Conservation (phyloP, 1,140 invertebrate species). For the Chrysopa pallens region DNA sequence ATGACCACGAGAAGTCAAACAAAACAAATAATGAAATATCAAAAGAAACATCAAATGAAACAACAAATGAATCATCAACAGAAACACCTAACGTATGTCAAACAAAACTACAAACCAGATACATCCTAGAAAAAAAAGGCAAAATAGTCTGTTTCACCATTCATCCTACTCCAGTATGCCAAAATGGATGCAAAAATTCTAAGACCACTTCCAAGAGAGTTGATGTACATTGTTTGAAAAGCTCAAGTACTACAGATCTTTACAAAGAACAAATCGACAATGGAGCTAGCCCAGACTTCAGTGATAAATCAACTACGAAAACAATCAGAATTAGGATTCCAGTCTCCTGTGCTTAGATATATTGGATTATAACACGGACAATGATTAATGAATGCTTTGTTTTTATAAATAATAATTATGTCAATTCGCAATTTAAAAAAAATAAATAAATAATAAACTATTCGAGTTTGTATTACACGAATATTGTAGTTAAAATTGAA, state of each 20-base stretch:
- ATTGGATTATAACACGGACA: too few relatives aligned
- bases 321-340: conserved; percentile 11
- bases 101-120: conserved; percentile 23
- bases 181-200: conserved; percentile 17
- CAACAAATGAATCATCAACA: too few relatives aligned
- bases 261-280: conserved; percentile 30
- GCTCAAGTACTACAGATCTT: conserved; percentile 19
- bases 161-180: conserved; percentile 27
- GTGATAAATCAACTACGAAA: conserved; percentile 13
- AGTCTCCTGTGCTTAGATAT: conserved; percentile 5
- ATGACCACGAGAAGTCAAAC: too few relatives aligned
- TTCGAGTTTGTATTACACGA: too few relatives aligned
- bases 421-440: too few relatives aligned
- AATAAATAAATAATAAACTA: too few relatives aligned
- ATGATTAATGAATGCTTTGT: too few relatives aligned
- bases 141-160: conserved; percentile 35
- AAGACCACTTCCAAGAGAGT: conserved; percentile 19
- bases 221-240: conserved; percentile 30
- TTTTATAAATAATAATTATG: too few relatives aligned
- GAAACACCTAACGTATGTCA: too few relatives aligned
- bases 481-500: too few relatives aligned
- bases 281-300: conserved; percentile 35
- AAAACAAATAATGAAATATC: too few relatives aligned
- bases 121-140: conserved; percentile 24
- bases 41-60: too few relatives aligned